Conservation (phyloP, 2,888 invertebrate species). For the Cephus nigrinus region DNA sequence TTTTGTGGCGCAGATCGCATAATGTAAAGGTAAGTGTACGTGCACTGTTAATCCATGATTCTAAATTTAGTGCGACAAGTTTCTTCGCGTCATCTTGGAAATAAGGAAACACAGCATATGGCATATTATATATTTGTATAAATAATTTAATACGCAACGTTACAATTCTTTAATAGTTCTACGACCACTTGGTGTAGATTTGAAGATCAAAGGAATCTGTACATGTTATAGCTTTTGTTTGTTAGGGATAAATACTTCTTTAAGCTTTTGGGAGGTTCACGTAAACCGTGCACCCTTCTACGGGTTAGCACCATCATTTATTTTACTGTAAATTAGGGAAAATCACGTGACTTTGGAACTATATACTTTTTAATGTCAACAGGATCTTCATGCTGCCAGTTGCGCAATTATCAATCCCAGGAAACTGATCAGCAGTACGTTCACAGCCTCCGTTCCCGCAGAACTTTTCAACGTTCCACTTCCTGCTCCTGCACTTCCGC, state of each 20-base stretch:
- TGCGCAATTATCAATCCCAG: neutral
- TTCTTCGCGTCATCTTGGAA: neutral
- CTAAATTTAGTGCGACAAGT: neutral
- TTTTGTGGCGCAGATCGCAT: neutral
- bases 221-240: neutral
- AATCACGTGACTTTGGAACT: no score
- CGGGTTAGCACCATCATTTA: neutral
- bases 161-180: neutral
- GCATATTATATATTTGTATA: neutral
- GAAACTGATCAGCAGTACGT: neutral
- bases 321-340: neutral
- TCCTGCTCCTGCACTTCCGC: neutral
- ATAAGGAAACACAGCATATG: neutral
- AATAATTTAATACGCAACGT: constrained; percentile 1
- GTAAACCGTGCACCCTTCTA: neutral
- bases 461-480: neutral
- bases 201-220: neutral
- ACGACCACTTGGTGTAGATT: neutral
- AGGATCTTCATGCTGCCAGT: neutral
- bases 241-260: neutral
- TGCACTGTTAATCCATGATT: neutral
- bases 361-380: neutral
- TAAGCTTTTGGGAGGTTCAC: neutral
- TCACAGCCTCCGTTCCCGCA: neutral
- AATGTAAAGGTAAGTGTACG: neutral